Evolutionary conservation across 2,113 vertebrate species (phyloP), one percentile per base, ranked within the genome.

Genomic region (Thamnaconus septentrionalis): DNA sequence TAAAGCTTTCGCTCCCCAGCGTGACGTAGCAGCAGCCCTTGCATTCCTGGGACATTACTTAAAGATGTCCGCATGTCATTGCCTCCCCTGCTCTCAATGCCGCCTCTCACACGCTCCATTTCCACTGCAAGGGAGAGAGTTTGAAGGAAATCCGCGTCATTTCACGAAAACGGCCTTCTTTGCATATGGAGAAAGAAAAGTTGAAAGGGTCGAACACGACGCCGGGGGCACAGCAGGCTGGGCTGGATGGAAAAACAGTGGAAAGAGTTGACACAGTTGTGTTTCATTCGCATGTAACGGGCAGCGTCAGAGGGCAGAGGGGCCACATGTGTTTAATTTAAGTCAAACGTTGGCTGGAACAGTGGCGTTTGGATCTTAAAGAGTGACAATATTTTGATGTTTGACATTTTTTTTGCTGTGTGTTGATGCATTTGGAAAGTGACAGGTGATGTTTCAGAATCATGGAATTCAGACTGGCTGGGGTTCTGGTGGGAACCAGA

Each of bases 41-140:
- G 12, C 78, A 87, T 91, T 89, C 87, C 83, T 84, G 77, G 41
- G 45, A 88, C 87, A 90, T 91, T 85, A 83, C 82, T 88, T 90
- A 87, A 89, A 91, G 86, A 90, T 88, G 86, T 89, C 79, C 61
- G 62, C 75, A 75, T 75, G 81, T 85, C 84, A 61, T 66, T 80
- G 69, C 69, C 49, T 76, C 70, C 56, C 69, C 63, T 50, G 64
- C 71, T 80, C 56, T 77, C 51, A 69, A 40, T 67, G 63, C 67
- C 57, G 74, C 62, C 62, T 69, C 69, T 82, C 61, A 66, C 61
- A 48, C 53, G 18, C 18, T 31, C 18, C 18, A 2, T 31, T 31
- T 31, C 18, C 18, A 31, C 18, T 31, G 18, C 18, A 31, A 31
- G 18, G 31, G 59, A 46, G 63, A 71, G 66, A 0, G 57, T 65